Evolutionary conservation across 2,888 invertebrate species (phyloP), one percentile per base, ranked within the genome.

Genomic region (Ctena decussata): DNA sequence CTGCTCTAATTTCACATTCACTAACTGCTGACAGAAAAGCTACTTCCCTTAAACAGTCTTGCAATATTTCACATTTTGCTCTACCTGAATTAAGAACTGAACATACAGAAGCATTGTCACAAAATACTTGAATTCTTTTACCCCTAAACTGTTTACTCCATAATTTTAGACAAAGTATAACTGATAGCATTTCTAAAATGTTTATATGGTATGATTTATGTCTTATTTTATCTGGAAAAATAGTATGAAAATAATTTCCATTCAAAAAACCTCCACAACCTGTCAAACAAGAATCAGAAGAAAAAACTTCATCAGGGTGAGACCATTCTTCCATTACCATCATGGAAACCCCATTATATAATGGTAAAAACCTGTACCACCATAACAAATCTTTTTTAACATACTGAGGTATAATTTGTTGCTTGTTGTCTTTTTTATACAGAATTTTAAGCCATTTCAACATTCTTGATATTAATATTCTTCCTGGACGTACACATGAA

Each of bases 1-100:
- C 41, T 41, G 78, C 78, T 30, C 30, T 71, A 1, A 79, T 30
- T 39, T 79, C 72, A 79, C 2, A 79, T 41, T 79, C 72, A 30
- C 37, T 15, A 37, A 69, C n/a, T 30, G 81, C 74, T 39, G 74
- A 18, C 21, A 76, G 3, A 41, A 81, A 76, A 21, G 65, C 39
- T 24, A 81, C 32, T 75, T 81, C 80, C n/a, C 81, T 41, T 1
- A 81, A n/a, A 53, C 75, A 81, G 12, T 24, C n/a, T 57, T 81
- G 81, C 35, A 81, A 12, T 44, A 81, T 75, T 15, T 24, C 18
- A 37, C 44, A 35, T 39, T 27, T 12, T 6, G 76, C 3, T 70
- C 49, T 76, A 18, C 81, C 76, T 24, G 60, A 11, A 44, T 76
- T 81, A 18, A 80, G 30, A 12, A 75, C 80, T 35, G 5, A 21